Evolutionary conservation across 53 echinoderm and acorn worm species (phyloP).

Genomic region (Echinometra lucunter): DNA sequence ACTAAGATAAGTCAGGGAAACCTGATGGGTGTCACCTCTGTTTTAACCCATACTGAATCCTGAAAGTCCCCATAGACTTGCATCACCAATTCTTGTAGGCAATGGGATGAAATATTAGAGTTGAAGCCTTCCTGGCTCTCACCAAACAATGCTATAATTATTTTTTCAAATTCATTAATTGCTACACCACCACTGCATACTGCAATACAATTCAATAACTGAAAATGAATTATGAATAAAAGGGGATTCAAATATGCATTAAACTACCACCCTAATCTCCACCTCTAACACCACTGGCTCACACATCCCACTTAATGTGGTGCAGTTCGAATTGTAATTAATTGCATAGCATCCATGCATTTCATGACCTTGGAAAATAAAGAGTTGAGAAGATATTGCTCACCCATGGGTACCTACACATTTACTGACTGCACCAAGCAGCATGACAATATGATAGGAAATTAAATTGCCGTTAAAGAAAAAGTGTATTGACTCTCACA

Average conservation of each 20-base stretch:
- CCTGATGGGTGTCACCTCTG: no score
- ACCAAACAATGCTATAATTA: no score
- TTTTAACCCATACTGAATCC: no score
- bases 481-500: slow-evolving; percentile 39
- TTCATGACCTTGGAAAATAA: slow-evolving; percentile 19
- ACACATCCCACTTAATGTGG: neutral
- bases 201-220: neutral
- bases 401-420: neutral
- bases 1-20: no score
- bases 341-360: slow-evolving; percentile 40
- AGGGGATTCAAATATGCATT: neutral
- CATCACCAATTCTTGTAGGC: no score
- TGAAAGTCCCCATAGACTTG: no score
- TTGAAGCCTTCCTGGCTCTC: no score
- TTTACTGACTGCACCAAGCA: neutral
- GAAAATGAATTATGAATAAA: neutral
- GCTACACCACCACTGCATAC: neutral
- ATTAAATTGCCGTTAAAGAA: slow-evolving; percentile 13
- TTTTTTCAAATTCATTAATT: neutral
- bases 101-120: no score
- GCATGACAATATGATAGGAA: slow-evolving; percentile 27
- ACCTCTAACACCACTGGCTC: neutral
- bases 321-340: neutral
- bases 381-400: neutral
- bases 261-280: neutral